Evolutionary conservation across 2,113 vertebrate genomes (phyloP).

Genomic region (Lepus americanus): DNA sequence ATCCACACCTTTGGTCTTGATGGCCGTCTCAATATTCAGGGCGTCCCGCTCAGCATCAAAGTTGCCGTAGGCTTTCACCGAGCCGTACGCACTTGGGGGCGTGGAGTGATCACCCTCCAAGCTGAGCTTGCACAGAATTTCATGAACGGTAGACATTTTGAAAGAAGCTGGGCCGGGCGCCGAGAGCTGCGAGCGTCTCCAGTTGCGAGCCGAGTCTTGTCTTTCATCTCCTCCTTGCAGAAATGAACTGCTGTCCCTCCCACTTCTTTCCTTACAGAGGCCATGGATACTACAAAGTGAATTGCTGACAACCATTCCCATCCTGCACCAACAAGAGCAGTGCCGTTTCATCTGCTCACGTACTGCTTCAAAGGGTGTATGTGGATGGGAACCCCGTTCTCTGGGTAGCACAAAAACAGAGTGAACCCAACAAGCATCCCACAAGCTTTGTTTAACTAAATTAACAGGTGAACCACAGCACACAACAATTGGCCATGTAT

Average conservation of each 20-base stretch:
- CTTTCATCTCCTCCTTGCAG: neutral
- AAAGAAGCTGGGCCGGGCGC: conserved; percentile 85
- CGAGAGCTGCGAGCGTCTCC: no score
- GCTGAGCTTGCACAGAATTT: conserved; percentile 90
- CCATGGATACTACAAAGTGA: neutral
- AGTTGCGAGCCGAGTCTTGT: no score
- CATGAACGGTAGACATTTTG: conserved; percentile 90
- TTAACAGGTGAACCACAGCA: neutral
- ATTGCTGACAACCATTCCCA: neutral
- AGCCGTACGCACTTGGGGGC: no score
- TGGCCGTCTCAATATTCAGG: no score
- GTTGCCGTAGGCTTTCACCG: no score
- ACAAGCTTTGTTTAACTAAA: neutral
- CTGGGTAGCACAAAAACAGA: neutral
- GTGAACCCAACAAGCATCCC: neutral
- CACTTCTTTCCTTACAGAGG: neutral
- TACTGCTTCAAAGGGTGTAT: neutral
- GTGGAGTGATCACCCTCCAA: conserved; percentile 90
- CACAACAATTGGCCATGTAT: neutral
- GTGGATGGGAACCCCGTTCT: neutral
- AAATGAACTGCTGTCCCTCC: neutral
- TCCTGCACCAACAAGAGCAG: neutral
- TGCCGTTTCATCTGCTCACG: no score
- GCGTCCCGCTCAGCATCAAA: no score
- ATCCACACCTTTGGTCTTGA: no score